Conservation (phyloP, 2,113 vertebrate genomes). For the Apaloderma vittatum region DNA sequence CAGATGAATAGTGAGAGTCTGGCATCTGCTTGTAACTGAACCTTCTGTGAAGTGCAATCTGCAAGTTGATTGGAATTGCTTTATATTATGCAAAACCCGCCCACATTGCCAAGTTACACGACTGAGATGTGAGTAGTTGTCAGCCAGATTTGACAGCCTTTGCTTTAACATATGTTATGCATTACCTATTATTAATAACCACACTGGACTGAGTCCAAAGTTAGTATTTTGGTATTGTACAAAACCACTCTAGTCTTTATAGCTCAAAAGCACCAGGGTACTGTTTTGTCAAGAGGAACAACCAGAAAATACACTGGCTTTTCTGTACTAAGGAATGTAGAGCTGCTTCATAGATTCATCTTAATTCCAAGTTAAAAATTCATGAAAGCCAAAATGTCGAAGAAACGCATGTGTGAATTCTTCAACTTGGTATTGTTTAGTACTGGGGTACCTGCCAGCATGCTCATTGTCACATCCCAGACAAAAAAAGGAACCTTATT, state of each 20-base stretch:
- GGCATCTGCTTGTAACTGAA: constrained; percentile 42
- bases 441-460: neutral
- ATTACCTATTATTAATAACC: constrained; percentile 15
- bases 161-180: constrained; percentile 46
- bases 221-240: neutral
- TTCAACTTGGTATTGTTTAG: neutral
- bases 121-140: neutral
- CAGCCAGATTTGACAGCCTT: constrained; percentile 49
- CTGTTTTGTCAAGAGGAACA: neutral
- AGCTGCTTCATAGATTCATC: neutral
- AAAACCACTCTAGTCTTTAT: neutral
- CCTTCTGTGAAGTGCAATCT: constrained; percentile 65
- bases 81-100: neutral
- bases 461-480: neutral
- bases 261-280: neutral
- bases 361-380: neutral
- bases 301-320: neutral
- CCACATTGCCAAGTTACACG: neutral
- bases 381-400: neutral
- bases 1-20: constrained; percentile 34
- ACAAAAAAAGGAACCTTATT: neutral
- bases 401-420: neutral
- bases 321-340: neutral
- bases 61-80: constrained; percentile 1
- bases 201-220: neutral